phyloP scores from a whole-genome alignment of 2,113 vertebrate species.

The Pseudorhombus dupliciocellatus region DNA sequence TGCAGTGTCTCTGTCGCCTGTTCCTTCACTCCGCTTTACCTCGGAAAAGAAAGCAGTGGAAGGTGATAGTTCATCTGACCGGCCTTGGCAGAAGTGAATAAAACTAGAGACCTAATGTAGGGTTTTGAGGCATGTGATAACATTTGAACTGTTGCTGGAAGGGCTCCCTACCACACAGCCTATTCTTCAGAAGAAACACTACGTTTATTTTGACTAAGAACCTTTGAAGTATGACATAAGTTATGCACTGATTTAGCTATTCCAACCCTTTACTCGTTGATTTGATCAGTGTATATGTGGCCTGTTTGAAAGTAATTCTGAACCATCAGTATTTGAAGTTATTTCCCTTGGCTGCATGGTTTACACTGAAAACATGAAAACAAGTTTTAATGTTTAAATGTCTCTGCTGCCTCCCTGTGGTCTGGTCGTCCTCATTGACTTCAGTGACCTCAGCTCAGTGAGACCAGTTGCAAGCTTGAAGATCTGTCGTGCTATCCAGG shows the following conservation, averaged over 20 bases:
- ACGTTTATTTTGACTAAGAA: neutral
- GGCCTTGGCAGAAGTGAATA: neutral
- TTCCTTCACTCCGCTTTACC: neutral
- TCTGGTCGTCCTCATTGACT: neutral
- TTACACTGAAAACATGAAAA: neutral
- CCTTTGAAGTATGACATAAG: neutral
- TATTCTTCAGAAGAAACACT: neutral
- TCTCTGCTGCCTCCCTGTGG: neutral
- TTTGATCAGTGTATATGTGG: neutral
- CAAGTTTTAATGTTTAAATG: neutral
- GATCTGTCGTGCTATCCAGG: neutral
- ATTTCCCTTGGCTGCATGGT: no score
- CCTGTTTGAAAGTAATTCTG: neutral
- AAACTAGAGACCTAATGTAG: neutral
- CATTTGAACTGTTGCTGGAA: neutral
- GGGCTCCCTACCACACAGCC: neutral
- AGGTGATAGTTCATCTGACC: neutral
- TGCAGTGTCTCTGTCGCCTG: neutral
- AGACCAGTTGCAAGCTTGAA: neutral
- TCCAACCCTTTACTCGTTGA: neutral
- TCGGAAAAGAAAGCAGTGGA: neutral
- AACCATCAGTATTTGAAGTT: neutral
- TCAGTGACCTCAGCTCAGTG: neutral
- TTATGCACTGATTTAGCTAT: neutral
- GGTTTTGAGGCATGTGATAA: neutral